phyloP scores from a whole-genome alignment of 2,113 vertebrate genomes.

The Xenopus borealis region DNA sequence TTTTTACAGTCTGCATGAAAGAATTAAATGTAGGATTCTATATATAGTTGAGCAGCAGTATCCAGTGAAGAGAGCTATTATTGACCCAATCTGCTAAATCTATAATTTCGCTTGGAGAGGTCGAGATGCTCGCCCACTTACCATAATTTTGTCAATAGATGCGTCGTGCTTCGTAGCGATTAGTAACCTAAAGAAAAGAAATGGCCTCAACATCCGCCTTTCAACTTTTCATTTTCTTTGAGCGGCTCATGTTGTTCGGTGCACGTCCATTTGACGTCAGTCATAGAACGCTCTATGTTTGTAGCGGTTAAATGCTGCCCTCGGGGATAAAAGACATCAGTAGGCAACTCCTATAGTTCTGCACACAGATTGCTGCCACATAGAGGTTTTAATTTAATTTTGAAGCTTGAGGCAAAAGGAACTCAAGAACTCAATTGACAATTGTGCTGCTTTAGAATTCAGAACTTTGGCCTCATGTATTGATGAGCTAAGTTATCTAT shows the following conservation, averaged over 20 bases:
- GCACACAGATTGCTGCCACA: too few species aligned
- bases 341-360: too few species aligned
- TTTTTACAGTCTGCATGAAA: slow-evolving; percentile 23
- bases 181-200: slow-evolving; percentile 3
- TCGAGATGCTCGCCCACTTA: slow-evolving; percentile 10
- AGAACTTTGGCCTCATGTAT: too few species aligned
- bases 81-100: slow-evolving; percentile 21
- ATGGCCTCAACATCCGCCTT: slow-evolving; percentile 7
- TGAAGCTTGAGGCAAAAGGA: too few species aligned
- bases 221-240: neutral
- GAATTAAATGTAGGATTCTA: slow-evolving; percentile 27
- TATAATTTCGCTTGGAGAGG: slow-evolving; percentile 33
- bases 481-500: too few species aligned
- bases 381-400: too few species aligned
- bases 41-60: slow-evolving; percentile 16
- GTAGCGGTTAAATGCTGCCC: slow-evolving; percentile 22
- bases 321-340: slow-evolving; percentile 20
- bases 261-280: slow-evolving; percentile 15
- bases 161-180: neutral
- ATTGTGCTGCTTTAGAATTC: too few species aligned
- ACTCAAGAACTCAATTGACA: too few species aligned
- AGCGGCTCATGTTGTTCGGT: too few species aligned
- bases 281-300: neutral
- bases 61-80: slow-evolving; percentile 29
- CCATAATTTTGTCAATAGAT: slow-evolving; percentile 17